Base-by-base conservation (phyloP, 2,888 invertebrate genomes). In the Apodemia hepburni region DNA sequence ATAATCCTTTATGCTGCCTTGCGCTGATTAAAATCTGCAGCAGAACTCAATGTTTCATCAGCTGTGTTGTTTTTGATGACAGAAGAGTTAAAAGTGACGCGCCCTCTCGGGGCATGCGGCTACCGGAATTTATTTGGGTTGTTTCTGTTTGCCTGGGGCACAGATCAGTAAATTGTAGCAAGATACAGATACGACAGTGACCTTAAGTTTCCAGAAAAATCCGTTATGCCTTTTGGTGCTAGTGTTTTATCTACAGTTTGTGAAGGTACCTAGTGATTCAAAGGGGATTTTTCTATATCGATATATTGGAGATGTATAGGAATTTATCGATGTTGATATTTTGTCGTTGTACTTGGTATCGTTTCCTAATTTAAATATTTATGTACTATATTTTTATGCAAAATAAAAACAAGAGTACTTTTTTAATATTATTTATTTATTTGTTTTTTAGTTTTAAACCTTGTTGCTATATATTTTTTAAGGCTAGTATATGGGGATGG, bases 111-210 rank as follows among this genome's bases (percentile, higher is more conserved):
- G n/a, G n/a, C n/a, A n/a, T n/a, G n/a, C n/a, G n/a, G n/a, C n/a
- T n/a, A n/a, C n/a, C n/a, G n/a, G n/a, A n/a, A n/a, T n/a, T n/a
- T n/a, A n/a, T n/a, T 6, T 7, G 29, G 0, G 29, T 54, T 68
- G 61, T 18, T 65, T n/a, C 54, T 61, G 64, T 64, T 61, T 66
- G 38, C 7, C 6, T 0, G 6, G 8, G 8, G 1, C 42, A 42
- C 42, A 42, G 42, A 42, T 42, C n/a, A 42, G 6, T 42, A 3
- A 42, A 42, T 42, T 42, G 42, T 42, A 42, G 42, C 42, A 42
- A 42, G 42, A 15, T 42, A 42, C 42, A 42, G 42, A 42, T 42
- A 6, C 15, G 42, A n/a, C 45, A 45, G 45, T n/a, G 15, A 45
- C 45, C 45, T 7, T 7, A n/a, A 45, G 45, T 45, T 45, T 45